Base-by-base conservation (phyloP, 2,888 invertebrate genomes). In the Drosophila bunnanda region DNA sequence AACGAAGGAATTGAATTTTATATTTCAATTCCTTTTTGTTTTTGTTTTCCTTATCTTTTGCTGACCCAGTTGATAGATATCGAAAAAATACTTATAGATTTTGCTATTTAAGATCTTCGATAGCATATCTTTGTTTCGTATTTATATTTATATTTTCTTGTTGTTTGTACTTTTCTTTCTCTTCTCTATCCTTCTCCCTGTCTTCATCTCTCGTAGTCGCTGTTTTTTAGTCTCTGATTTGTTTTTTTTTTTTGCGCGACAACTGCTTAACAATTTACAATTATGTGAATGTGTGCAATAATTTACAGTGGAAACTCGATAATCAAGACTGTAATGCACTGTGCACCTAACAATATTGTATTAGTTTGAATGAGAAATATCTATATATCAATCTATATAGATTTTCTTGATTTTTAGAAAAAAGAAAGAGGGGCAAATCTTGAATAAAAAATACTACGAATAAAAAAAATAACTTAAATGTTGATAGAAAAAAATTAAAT, bases 261-360 rank as follows among this genome's bases (percentile, higher is more conserved):
- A 70, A 69, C 61, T 70, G 60, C 70, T 60, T 70, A 70, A 70
- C 59, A 70, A 70, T 70, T 69, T 61, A 70, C 71, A 71, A 71
- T 71, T 70, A 56, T 61, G 15, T 58, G 34, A 20, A 32, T 38
- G 8, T 48, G 13, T 36, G 44, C 44, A 17, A 53, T 28, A 41
- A 70, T 43, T 30, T 39, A 32, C 44, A 67, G 60, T 60, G 22
- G 8, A 17, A 15, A 9, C 12, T 32, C 22, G 22, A 34, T 13
- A 13, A 20, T 17, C 6, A 10, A 12, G 2, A 17, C 17, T n/a
- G 9, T 10, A 30, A 25, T 25, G 25, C 4, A n/a, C n/a, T n/a
- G n/a, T n/a, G n/a, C n/a, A n/a, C n/a, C n/a, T n/a, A n/a, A n/a
- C n/a, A n/a, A n/a, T n/a, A n/a, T n/a, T n/a, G n/a, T n/a, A n/a